Conservation (phyloP, 2,113 vertebrate genomes). For the Saiga tatarica region DNA sequence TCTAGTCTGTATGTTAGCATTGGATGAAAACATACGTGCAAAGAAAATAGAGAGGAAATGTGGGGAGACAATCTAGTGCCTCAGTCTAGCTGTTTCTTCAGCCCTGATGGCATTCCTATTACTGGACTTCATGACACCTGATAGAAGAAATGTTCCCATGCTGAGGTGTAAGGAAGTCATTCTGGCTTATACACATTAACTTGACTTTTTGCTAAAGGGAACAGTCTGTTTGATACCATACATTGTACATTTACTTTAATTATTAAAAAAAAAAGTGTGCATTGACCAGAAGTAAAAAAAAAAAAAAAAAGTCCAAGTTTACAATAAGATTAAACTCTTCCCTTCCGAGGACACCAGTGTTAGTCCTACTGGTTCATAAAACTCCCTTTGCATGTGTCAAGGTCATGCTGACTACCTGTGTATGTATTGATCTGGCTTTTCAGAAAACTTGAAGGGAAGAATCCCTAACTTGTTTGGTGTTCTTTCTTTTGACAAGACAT, state of each 20-base stretch:
- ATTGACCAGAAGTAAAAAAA: not conserved
- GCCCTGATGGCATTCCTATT: not conserved
- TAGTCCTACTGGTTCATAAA: not conserved
- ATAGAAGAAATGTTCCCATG: not conserved
- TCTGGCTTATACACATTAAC: not conserved
- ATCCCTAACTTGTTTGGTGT: not conserved
- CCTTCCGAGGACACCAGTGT: not conserved
- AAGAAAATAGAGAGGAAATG: not conserved
- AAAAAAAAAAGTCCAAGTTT: not conserved
- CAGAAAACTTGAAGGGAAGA: not conserved
- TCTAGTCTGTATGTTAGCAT: not conserved
- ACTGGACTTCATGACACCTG: not conserved
- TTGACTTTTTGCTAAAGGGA: not conserved
- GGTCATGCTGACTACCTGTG: not conserved
- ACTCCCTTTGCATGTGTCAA: not conserved
- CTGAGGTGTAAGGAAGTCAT: not conserved
- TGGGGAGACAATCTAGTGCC: not conserved
- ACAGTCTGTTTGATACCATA: not conserved
- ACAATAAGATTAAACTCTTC: not conserved
- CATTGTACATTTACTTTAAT: not conserved
- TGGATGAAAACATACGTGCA: not conserved
- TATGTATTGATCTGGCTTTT: not conserved
- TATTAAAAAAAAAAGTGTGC: not conserved
- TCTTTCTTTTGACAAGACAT: not conserved
- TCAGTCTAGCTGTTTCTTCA: not conserved